These are phyloP conservation scores for Drosophila serrata DNA, from an alignment of 1,140 invertebrate species.

Conservation along the genomic window DNA sequence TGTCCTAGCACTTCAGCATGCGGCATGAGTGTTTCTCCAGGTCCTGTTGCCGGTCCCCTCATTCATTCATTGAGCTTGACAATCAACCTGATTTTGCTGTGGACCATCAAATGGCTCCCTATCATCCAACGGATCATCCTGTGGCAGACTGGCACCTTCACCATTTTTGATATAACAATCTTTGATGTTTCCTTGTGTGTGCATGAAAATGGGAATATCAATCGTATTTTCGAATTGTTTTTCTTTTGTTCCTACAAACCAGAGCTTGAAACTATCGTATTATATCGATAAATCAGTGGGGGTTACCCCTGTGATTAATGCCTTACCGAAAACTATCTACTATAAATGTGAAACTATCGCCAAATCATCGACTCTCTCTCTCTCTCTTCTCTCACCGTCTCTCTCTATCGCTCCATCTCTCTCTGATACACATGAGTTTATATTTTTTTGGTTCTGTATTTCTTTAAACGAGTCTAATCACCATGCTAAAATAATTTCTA, in stretches of 20 bases:
- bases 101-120: constrained; percentile 13
- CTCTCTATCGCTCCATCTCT: constrained; percentile 36
- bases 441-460: constrained; percentile 32
- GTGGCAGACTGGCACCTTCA: neutral
- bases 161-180: constrained; percentile 11
- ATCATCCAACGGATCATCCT: neutral
- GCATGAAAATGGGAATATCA: constrained; percentile 9
- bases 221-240: constrained; percentile 10
- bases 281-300: neutral
- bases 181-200: constrained; percentile 5
- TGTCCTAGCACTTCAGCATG: constrained; percentile 17
- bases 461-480: constrained; percentile 60
- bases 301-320: neutral
- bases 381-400: neutral
- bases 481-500: constrained; percentile 85
- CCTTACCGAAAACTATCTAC: constrained; percentile 18
- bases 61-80: constrained; percentile 32
- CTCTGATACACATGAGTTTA: constrained; percentile 27
- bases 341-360: constrained; percentile 15
- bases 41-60: neutral
- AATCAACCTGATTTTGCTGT: constrained; percentile 42
- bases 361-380: constrained; percentile 21
- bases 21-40: constrained; percentile 4
- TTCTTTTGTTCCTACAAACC: neutral
- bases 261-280: constrained; percentile 44